Evolutionary conservation across 2,888 invertebrate genomes (phyloP), one percentile per base, ranked within the genome.

Genomic region (Aphidius colemani): DNA sequence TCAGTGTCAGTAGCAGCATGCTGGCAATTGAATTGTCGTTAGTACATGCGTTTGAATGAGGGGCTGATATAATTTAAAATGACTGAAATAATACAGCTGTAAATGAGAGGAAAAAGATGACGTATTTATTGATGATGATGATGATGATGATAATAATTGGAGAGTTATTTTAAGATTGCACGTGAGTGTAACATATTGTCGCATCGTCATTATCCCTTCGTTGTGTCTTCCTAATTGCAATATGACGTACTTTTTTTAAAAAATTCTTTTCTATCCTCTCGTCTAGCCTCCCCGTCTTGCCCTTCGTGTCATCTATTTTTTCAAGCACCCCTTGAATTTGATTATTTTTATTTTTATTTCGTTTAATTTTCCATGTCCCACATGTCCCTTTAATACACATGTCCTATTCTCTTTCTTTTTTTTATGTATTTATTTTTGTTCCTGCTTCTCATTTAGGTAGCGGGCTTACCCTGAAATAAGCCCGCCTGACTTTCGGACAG

Each of bases 161-260:
- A 62, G 62, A 56, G 65, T 63, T 65, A 61, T 66, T 66, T 68
- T 66, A 45, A 44, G 64, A 61, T 61, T 63, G 48, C 49, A n/a
- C 6, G 44, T 44, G 57, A 41, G 13, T n/a, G 10, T 40, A 41
- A 53, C 40, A 41, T 43, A 41, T 11, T 11, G 5, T 40, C 40
- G 40, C 40, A 63, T 63, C 58, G 66, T 69, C 69, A 71, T 72
- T 70, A 69, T 67, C 66, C 68, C 67, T 8, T 66, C 65, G 66
- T 67, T 71, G 66, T 66, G 68, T 70, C 70, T 69, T 67, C 68
- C 68, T 71, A 70, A 72, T 71, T 71, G 67, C 70, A 71, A 71
- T 72, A 72, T 70, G 69, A 71, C 70, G 66, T 68, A 67, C 66
- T 67, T 64, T 63, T 66, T 66, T 65, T 60, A 62, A 65, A 39